Percentiles rank a stretch among this genome's conserved stretches.
phyloP scores from a whole-genome alignment of 2,113 vertebrate genomes.

The Oxygymnocypris stewartii region DNA sequence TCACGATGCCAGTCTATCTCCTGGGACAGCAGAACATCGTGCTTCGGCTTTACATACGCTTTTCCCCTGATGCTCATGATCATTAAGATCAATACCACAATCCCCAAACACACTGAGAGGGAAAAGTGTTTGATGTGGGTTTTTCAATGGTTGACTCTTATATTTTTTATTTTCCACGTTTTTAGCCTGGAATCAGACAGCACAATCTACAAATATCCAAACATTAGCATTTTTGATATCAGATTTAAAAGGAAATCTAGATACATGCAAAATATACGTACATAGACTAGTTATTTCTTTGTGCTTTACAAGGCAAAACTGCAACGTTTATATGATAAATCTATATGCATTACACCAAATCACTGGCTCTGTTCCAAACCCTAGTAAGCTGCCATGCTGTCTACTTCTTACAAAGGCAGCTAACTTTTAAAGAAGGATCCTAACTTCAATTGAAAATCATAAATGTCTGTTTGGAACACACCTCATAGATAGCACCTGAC shows the following conservation, averaged over 20 bases:
- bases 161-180: not conserved
- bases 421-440: not conserved
- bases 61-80: not conserved
- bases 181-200: no score
- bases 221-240: not conserved
- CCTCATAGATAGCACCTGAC: not conserved
- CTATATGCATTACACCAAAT: not conserved
- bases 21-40: no score
- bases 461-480: not conserved
- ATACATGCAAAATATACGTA: slow-evolving; percentile 28
- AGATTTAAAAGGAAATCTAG: not conserved
- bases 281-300: slow-evolving; percentile 7
- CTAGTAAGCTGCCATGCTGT: not conserved
- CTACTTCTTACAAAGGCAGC: not conserved
- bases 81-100: not conserved
- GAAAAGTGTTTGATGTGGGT: no score
- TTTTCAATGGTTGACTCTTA: not conserved
- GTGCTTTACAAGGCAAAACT: slow-evolving; percentile 43
- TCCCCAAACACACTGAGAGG: not conserved
- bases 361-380: not conserved
- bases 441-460: not conserved
- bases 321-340: not conserved
- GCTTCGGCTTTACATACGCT: not conserved
- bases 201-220: not conserved
- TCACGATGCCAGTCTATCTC: no score